Evolutionary conservation across 2,797 vertebrate genomes (phyloP), one percentile per base, ranked within the genome.

Genomic region (Botia almorhae): DNA sequence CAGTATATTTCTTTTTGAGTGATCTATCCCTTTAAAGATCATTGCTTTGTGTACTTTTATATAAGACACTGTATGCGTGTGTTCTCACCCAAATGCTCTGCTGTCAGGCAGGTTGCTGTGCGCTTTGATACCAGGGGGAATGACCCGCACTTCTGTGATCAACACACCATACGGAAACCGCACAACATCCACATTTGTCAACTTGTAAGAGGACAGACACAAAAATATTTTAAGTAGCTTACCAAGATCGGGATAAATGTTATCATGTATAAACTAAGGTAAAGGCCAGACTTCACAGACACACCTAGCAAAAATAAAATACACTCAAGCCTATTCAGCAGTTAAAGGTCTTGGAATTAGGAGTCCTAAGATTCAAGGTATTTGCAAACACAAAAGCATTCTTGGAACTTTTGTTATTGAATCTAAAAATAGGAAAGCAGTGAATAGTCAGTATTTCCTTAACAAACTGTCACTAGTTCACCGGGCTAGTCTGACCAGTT

Each of bases 101-200:
- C 65, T 98, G 91, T 99, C 98, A 36, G 97, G 97, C 83, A 99
- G 86, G 83, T 92, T 96, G 69, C 95, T 98, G 87, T 99, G 98
- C 46, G 97, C 97, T 93, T 97, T 96, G 85, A 99, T 96, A 82
- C 98, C 98, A 1, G 98, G 98, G 81, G 98, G 98, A 90, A 99
- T 99, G 83, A 99, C 95, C 53, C 98, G 94, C 8, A 99, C 96
- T 89, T 99, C 98, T 74, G 97, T 97, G 87, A 99, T 95, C 81
- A 98, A 93, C 85, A 98, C 98, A 77, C 96, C 96, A 0, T 94
- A 97, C 0, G 98, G 98, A 91, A 99, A 99, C 80, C 97, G 96
- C 88, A 99, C 97, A 63, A 99, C 97, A 63, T 99, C 98, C 74
- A 98, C 94, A 74, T 99, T 98, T 88, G 96, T 98, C 79, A 98